Base-by-base conservation (phyloP, 2,797 vertebrate genomes). In the Paedocypris micromegethes region DNA sequence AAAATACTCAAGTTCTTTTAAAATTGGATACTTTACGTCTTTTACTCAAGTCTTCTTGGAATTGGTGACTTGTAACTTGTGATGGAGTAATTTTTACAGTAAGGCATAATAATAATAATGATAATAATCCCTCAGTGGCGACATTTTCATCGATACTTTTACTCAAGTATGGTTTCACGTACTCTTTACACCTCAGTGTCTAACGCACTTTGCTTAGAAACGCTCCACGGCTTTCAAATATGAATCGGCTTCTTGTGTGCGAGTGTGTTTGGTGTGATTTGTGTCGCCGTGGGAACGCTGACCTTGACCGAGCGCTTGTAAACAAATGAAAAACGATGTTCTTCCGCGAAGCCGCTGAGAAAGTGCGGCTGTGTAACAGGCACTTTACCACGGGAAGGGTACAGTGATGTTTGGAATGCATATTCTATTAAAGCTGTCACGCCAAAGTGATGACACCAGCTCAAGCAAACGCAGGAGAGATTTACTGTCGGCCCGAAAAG, bases 371-470 rank as follows among this genome's bases (percentile, higher is more conserved):
- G 23, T 43, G 48, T 51, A 43, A 43, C 48, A 38, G n/a, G 5
- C 45, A 6, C 42, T 64, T 45, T 44, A 64, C 46, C 40, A 43
- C 5, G n/a, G 50, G 41, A 4, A 6, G 51, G n/a, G 48, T 42
- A 42, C 39, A 63, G 37, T 5, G n/a, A 4, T 50, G 42, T 59
- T 62, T 69, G 44, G 41, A 50, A 44, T 38, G 9, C 23, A 49
- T 57, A 45, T 58, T 5, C 44, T 62, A 49, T 53, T 64, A 64
- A 43, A 67, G 3, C 49, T n/a, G 2, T 4, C 45, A 58, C 54
- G 6, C 54, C 53, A 66, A 66, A 70, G 52, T 73, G 70, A 70
- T 70, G 74, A 78, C 72, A 67, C 48, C 60, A 58, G 70, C 53
- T 65, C 49, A 64, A 59, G 53, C 40, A 44, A 58, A 58, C 23